Base-by-base conservation (phyloP, 2,888 invertebrate genomes). In the Podabrus alpinus region DNA sequence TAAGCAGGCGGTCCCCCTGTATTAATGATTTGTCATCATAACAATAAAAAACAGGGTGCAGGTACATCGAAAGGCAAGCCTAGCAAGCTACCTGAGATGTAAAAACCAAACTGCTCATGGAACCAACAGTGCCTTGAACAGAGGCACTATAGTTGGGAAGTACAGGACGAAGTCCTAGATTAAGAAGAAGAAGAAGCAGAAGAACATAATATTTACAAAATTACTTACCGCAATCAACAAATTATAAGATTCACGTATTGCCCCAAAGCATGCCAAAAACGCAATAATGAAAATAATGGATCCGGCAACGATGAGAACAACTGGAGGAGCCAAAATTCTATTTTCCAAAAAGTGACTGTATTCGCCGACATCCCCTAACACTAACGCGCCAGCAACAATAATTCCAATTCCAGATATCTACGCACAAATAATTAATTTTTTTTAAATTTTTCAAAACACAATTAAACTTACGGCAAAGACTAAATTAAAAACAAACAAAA, bases 201-300 rank as follows among this genome's bases (percentile, higher is more conserved):
- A n/a, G n/a, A n/a, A n/a, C n/a, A n/a, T n/a, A 69, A 69, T 59
- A 60, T 10, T 15, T 15, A 21, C 9, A 62, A 29, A 17, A 67
- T n/a, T 81, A 90, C 92, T 92, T 88, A 95, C 95, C 84, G 94
- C 92, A 87, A 96, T 94, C 68, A 97, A 92, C 88, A 97, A 91
- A 86, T 94, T 93, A 81, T 95, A 94, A 87, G 95, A 96, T 86
- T 98, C 97, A 82, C 92, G 92, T 82, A 96, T 90, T 7, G 97
- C 97, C 24, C 98, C 98, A 83, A 95, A 94, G 87, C 97, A 97
- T 60, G 97, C 98, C 82, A 98, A 92, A 79, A 95, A 93, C 0
- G 97, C 96, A 61, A 98, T 93, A 75, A 95, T 88, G 83, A 97
- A 93, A 86, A 97, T 93, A 76, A 97, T 91, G 59, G 93, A 90